These are phyloP conservation scores for Suncus etruscus DNA, from an alignment of 2,113 vertebrate genomes.

Conservation along the genomic window DNA sequence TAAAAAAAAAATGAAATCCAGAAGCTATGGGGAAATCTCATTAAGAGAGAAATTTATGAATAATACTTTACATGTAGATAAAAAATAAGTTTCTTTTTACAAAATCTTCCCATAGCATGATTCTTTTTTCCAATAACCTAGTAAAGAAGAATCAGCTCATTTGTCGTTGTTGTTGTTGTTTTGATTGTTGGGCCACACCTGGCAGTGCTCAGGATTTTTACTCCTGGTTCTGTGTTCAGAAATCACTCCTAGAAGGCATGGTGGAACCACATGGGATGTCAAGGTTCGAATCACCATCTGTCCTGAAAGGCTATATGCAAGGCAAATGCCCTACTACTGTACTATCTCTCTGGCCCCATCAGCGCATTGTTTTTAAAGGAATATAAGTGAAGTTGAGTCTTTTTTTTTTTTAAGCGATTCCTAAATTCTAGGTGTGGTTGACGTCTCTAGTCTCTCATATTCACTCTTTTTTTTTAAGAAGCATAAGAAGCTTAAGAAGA, in stretches of 20 bases:
- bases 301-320: too few relatives aligned
- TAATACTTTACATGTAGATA: constrained; percentile 19
- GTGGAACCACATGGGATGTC: too few relatives aligned
- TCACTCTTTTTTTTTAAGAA: constrained; percentile 33
- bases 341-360: too few relatives aligned
- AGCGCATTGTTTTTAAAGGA: not conserved
- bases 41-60: not conserved
- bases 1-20: constrained; percentile 34
- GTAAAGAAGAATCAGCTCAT: not conserved
- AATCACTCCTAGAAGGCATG: too few relatives aligned
- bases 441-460: not conserved
- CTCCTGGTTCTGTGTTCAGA: too few relatives aligned
- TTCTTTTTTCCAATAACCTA: constrained; percentile 28
- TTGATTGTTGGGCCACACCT: too few relatives aligned
- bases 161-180: too few relatives aligned
- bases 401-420: not conserved
- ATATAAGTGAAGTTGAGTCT: constrained; percentile 5
- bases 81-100: constrained; percentile 52
- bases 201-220: too few relatives aligned
- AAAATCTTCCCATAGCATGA: not conserved
- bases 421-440: not conserved
- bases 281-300: too few relatives aligned
- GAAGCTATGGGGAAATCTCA: not conserved
- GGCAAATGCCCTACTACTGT: too few relatives aligned
- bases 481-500: not conserved